Conservation (phyloP, 2,113 vertebrate species). For the Laticauda laticaudata region DNA sequence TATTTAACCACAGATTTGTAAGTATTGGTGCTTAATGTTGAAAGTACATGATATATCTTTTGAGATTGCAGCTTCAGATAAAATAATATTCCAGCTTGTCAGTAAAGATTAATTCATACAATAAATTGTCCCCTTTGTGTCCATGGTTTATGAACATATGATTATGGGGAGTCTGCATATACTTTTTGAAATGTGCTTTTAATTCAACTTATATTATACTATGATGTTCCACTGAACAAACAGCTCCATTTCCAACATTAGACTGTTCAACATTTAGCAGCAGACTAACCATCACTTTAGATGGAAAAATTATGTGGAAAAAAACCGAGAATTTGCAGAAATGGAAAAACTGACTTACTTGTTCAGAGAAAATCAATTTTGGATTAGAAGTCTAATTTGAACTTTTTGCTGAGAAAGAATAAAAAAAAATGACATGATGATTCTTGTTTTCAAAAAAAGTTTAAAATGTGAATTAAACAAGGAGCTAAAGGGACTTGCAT, state of each 20-base stretch:
- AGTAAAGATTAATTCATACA: not conserved
- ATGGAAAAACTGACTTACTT: not conserved
- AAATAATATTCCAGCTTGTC: not conserved
- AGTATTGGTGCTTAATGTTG: not conserved
- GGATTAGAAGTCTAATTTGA: not conserved
- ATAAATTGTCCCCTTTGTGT: not conserved
- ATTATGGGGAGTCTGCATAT: not conserved
- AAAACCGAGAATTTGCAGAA: not conserved
- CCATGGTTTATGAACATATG: not conserved
- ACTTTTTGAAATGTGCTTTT: not conserved
- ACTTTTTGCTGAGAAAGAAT: not conserved
- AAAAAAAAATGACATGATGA: not conserved
- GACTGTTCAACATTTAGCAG: not conserved
- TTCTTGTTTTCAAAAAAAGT: not conserved
- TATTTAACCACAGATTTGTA: not conserved
- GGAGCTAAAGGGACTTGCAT: not conserved
- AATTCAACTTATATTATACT: not conserved
- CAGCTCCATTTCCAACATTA: not conserved
- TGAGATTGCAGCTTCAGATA: not conserved
- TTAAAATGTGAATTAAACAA: not conserved
- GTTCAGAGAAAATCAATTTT: not conserved
- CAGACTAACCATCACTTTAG: no score
- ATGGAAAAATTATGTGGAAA: not conserved
- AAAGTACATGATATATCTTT: not conserved
- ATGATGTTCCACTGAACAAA: not conserved